Conservation (phyloP, 2,888 invertebrate genomes). For the Trichopria drosophilae region DNA sequence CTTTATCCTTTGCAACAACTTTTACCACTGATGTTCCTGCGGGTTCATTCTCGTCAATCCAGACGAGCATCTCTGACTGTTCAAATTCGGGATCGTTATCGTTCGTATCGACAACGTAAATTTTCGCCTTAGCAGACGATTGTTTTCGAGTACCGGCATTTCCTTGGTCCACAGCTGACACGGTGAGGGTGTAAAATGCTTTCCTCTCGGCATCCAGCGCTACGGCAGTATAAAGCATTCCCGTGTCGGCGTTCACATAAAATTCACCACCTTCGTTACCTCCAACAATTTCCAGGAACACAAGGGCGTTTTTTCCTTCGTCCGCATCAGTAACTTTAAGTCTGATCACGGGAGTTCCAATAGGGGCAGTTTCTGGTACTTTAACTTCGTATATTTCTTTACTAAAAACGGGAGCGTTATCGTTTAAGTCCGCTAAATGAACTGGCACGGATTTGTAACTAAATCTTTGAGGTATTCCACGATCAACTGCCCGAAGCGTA, state of each 20-base stretch:
- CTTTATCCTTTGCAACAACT: slow-evolving; percentile 83
- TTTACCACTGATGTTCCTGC: slow-evolving; percentile 82
- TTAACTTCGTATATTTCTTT: slow-evolving; percentile 84
- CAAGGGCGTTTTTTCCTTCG: slow-evolving; percentile 79
- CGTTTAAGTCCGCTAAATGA: slow-evolving; percentile 77
- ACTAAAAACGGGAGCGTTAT: slow-evolving; percentile 85
- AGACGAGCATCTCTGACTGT: slow-evolving; percentile 69
- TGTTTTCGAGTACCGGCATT: slow-evolving; percentile 81
- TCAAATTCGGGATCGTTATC: slow-evolving; percentile 93
- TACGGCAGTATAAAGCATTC: slow-evolving; percentile 84
- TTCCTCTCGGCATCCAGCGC: slow-evolving; percentile 82
- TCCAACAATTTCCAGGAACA: slow-evolving; percentile 85
- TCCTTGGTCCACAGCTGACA: slow-evolving; percentile 87
- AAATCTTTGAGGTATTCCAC: slow-evolving; percentile 76
- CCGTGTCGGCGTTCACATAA: slow-evolving; percentile 82
- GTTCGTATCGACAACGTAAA: slow-evolving; percentile 87
- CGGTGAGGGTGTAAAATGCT: slow-evolving; percentile 82
- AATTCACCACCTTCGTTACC: slow-evolving; percentile 91
- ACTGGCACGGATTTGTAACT: slow-evolving; percentile 82
- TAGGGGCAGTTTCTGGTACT: slow-evolving; percentile 85
- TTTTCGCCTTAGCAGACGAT: slow-evolving; percentile 87
- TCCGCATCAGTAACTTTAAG: slow-evolving; percentile 86
- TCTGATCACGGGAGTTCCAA: slow-evolving; percentile 84
- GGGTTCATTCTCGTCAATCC: slow-evolving; percentile 84
- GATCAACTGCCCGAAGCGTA: slow-evolving; percentile 82